Evolutionary conservation across 2,113 vertebrate species (phyloP).

Genomic region (Setophaga coronata): DNA sequence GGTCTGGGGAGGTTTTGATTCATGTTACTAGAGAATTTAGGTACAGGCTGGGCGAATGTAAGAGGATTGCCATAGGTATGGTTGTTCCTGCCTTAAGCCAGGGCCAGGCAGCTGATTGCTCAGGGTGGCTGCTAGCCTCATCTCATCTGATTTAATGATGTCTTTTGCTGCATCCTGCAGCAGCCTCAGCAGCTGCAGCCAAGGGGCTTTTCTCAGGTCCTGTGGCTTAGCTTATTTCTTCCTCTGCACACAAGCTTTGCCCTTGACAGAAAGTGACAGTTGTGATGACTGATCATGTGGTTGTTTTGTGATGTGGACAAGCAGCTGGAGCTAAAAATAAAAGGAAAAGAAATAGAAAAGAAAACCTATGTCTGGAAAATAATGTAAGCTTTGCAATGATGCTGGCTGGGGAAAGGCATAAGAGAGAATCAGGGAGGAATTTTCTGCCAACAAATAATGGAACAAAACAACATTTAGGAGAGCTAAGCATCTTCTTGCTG

Average conservation of each 20-base stretch:
- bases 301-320: slow-evolving; percentile 45
- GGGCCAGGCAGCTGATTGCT: background rate
- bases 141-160: background rate
- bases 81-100: background rate
- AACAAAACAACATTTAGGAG: background rate
- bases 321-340: slow-evolving; percentile 47
- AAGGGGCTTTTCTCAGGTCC: slow-evolving; percentile 47
- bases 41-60: background rate
- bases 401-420: background rate
- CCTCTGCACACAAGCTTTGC: background rate
- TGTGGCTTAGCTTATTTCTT: slow-evolving; percentile 13
- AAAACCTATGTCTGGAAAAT: slow-evolving; percentile 11
- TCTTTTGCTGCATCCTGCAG: slow-evolving; percentile 9
- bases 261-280: slow-evolving; percentile 45
- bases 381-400: background rate
- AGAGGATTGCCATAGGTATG: background rate
- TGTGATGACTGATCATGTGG: slow-evolving; percentile 33
- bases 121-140: background rate
- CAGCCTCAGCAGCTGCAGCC: background rate
- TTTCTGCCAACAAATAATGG: background rate
- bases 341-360: slow-evolving; percentile 3
- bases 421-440: background rate
- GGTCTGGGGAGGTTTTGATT: background rate
- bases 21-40: background rate
- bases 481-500: background rate